Evolutionary conservation across 2,888 invertebrate species (phyloP).

Genomic region (Gisinianus flammeolus): DNA sequence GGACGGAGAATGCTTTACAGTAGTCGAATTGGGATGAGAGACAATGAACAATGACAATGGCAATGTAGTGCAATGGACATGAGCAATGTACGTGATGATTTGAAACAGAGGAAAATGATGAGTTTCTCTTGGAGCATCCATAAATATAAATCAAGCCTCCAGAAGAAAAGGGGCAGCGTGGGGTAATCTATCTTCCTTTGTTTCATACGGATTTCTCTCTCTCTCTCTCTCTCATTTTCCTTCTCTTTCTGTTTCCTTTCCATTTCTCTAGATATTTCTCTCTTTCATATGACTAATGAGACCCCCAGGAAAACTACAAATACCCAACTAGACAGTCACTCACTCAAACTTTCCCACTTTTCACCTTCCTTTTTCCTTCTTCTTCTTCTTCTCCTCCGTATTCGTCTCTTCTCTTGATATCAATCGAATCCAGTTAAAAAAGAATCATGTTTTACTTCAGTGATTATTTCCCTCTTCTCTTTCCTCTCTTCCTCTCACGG

Average conservation of each 20-base stretch:
- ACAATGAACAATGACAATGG: too few species aligned
- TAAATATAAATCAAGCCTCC: conserved; percentile 26
- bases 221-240: neutral
- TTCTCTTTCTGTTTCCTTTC: neutral
- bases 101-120: conserved; percentile 25
- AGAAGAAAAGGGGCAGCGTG: conserved; percentile 16
- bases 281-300: conserved; percentile 24
- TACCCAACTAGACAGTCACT: neutral
- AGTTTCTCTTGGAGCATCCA: conserved; percentile 19
- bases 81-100: too few species aligned
- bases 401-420: too few species aligned
- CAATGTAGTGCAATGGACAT: too few species aligned
- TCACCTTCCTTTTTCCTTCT: neutral
- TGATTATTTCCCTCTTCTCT: too few species aligned
- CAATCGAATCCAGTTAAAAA: too few species aligned
- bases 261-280: neutral
- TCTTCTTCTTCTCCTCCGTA: too few species aligned
- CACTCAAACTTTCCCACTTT: conserved; percentile 3
- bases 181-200: conserved; percentile 33
- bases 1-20: too few species aligned
- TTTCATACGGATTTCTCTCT: conserved; percentile 21
- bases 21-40: too few species aligned
- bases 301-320: conserved; percentile 27
- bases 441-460: too few species aligned
- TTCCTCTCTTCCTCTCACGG: neutral